phyloP scores from a whole-genome alignment of 2,113 vertebrate species.

The Siniperca chuatsi region DNA sequence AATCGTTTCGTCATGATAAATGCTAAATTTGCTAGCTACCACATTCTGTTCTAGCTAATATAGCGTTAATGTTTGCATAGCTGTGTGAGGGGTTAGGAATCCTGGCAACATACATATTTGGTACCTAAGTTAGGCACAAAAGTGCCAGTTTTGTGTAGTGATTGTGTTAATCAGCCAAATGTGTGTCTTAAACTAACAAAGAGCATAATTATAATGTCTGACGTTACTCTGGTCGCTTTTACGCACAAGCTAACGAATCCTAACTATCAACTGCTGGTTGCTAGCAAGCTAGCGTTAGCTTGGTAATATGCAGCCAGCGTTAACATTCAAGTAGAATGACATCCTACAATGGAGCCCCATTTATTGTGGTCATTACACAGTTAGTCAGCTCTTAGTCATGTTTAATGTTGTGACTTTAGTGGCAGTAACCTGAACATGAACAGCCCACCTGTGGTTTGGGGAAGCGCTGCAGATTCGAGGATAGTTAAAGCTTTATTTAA shows the following conservation, averaged over 20 bases:
- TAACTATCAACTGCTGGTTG: not conserved
- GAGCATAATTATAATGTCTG: fast-evolving
- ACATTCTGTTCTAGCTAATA: not conserved
- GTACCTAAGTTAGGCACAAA: not conserved
- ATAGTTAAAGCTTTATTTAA: too few relatives aligned
- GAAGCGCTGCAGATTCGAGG: not conserved
- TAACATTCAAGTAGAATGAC: too few relatives aligned
- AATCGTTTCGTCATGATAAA: not conserved
- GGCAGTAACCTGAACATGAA: not conserved
- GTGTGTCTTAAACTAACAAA: fast-evolving
- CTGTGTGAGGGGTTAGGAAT: not conserved
- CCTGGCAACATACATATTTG: not conserved
- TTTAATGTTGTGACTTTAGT: not conserved
- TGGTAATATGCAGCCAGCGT: not conserved
- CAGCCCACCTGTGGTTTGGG: too few relatives aligned
- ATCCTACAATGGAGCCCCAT: not conserved
- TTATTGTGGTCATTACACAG: not conserved
- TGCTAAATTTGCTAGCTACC: conserved; percentile 28
- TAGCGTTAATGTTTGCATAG: not conserved
- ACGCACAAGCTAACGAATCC: not conserved
- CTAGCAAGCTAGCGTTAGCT: conserved; percentile 12
- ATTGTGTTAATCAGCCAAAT: fast-evolving
- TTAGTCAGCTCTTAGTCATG: fast-evolving
- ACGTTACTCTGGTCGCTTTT: not conserved
- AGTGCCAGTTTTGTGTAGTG: fast-evolving